Conservation (phyloP, 1,140 invertebrate genomes). For the Oreohelix idahoensis region DNA sequence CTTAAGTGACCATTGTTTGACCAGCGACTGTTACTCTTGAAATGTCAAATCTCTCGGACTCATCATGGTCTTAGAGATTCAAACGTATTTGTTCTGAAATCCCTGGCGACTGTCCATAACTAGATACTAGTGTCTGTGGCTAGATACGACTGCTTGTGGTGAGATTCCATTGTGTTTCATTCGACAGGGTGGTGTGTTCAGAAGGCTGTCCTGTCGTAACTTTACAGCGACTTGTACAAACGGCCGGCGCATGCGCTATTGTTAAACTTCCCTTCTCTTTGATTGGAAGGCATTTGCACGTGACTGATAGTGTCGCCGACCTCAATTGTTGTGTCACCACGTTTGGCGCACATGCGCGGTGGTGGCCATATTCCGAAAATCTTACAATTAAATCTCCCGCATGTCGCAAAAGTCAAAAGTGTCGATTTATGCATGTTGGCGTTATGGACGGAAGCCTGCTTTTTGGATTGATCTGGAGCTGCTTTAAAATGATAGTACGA, state of each 20-base stretch:
- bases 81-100: background rate
- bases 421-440: background rate
- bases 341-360: background rate
- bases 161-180: background rate
- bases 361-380: background rate
- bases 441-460: background rate
- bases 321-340: background rate
- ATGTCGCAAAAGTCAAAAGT: background rate
- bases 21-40: background rate
- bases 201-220: background rate
- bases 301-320: background rate
- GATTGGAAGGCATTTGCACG: conserved; percentile 2
- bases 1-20: background rate
- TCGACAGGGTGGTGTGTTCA: background rate
- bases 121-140: background rate
- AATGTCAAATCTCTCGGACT: background rate
- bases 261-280: background rate
- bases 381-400: background rate
- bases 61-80: background rate
- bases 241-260: conserved; percentile 15
- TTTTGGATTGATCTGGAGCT: too few relatives aligned
- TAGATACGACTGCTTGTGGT: background rate
- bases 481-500: too few relatives aligned
- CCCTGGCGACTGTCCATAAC: background rate
- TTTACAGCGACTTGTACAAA: background rate